Conservation (phyloP, 23 tunicate species). For the Oikopleura albicans region DNA sequence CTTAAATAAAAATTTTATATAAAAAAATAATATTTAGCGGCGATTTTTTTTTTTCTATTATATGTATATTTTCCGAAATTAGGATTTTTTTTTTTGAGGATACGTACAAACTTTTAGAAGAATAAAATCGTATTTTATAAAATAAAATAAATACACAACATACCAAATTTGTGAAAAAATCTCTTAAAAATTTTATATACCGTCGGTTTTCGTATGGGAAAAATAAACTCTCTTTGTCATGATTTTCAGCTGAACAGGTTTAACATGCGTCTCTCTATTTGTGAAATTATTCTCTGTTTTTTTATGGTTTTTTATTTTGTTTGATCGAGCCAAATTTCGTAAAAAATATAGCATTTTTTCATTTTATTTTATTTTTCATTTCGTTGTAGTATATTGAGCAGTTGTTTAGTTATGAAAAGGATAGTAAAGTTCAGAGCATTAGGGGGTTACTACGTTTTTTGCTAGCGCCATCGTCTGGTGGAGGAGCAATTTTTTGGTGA, state of each 20-base stretch:
- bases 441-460: constrained; percentile 15
- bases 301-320: background rate
- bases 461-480: background rate
- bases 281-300: background rate
- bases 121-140: no score
- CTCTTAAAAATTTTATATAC: background rate
- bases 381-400: background rate
- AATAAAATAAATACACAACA: no score
- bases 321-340: no score
- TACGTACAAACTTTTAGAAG: no score
- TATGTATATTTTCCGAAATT: no score
- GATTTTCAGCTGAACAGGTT: background rate
- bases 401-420: constrained; percentile 14
- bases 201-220: background rate
- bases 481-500: constrained; percentile 4
- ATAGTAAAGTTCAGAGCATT: constrained; percentile 17
- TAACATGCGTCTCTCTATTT: background rate
- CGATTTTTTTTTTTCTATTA: no score
- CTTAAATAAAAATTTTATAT: no score
- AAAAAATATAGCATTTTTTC: no score
- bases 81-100: no score
- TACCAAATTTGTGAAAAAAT: background rate
- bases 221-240: background rate
- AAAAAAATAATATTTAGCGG: no score
- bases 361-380: background rate